A percentile compares a stretch with the other conserved stretches of the same genome.
These are phyloP conservation scores for Nymphalis c-album DNA, from an alignment of 2,888 invertebrate species.

Conservation along the genomic window DNA sequence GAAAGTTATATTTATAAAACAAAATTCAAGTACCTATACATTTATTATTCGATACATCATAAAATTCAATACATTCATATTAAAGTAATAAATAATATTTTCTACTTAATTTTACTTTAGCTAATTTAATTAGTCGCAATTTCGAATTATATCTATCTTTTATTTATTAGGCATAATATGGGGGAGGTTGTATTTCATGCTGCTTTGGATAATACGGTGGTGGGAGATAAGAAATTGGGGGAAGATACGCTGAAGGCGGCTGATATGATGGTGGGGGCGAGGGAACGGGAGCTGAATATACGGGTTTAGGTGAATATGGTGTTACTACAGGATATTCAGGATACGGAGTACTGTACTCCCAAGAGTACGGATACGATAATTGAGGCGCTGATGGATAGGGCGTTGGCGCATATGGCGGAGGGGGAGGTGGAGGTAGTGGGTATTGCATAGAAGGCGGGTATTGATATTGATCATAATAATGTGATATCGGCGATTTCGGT, in stretches of 20 bases:
- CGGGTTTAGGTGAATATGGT: slow-evolving; percentile 24
- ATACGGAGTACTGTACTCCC: slow-evolving; percentile 13
- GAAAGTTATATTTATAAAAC: background rate
- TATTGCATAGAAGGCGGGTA: slow-evolving; percentile 15
- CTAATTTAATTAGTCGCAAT: too few relatives aligned
- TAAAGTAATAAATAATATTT: slow-evolving; percentile 1
- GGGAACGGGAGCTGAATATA: slow-evolving; percentile 17
- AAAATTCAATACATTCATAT: background rate
- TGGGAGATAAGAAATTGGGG: background rate
- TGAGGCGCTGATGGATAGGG: slow-evolving; percentile 12
- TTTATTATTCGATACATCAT: background rate
- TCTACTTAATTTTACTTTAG: too few relatives aligned
- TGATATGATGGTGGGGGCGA: slow-evolving; percentile 17
- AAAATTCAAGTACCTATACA: background rate
- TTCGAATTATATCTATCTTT: background rate
- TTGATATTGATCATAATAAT: slow-evolving; percentile 23
- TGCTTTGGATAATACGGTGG: slow-evolving; percentile 22
- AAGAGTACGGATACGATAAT: slow-evolving; percentile 13
- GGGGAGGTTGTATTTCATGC: slow-evolving; percentile 28
- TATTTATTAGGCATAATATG: slow-evolving; percentile 32
- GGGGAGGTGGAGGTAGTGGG: slow-evolving; percentile 32
- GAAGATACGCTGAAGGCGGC: background rate
- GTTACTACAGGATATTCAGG: slow-evolving; percentile 23
- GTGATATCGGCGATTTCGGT: slow-evolving; percentile 21
- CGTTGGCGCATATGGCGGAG: slow-evolving; percentile 13